Evolutionary conservation across 2,888 invertebrate species (phyloP).

Genomic region (Gymnoscelis rufifasciata): DNA sequence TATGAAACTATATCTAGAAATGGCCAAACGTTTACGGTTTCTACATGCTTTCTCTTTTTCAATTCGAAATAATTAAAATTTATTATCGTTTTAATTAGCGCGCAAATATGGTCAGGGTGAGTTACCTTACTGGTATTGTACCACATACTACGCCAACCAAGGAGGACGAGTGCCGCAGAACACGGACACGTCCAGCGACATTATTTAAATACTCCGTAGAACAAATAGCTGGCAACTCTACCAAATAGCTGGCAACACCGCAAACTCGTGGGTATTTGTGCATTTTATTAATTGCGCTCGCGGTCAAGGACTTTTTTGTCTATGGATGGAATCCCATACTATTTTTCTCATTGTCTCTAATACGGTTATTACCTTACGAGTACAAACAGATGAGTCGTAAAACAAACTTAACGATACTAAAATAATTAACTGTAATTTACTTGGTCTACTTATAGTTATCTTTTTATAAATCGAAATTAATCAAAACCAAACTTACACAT

Average conservation of each 20-base stretch:
- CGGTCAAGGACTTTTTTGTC: conserved; percentile 10
- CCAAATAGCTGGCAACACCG: not conserved
- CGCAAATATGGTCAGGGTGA: not conserved
- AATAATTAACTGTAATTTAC: not conserved
- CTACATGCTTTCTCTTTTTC: no score
- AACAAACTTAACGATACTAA: no score
- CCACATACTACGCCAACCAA: conserved; percentile 8
- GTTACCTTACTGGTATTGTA: conserved; percentile 12
- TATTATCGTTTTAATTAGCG: not conserved
- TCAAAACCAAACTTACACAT: no score
- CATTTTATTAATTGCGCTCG: conserved; percentile 18
- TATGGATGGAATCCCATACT: not conserved
- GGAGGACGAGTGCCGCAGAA: conserved; percentile 25
- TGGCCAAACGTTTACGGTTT: no score
- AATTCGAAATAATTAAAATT: no score
- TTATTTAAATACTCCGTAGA: conserved; percentile 30
- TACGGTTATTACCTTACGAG: no score
- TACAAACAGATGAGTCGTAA: no score
- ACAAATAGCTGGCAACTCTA: conserved; percentile 20
- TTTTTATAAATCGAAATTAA: no score
- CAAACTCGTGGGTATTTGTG: conserved; percentile 15
- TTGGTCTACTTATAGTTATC: no score
- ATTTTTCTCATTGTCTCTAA: no score
- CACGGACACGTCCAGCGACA: conserved; percentile 22
- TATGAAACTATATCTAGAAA: no score